phyloP scores from a whole-genome alignment of 2,797 vertebrate species.

The Basileuterus tristriatus region DNA sequence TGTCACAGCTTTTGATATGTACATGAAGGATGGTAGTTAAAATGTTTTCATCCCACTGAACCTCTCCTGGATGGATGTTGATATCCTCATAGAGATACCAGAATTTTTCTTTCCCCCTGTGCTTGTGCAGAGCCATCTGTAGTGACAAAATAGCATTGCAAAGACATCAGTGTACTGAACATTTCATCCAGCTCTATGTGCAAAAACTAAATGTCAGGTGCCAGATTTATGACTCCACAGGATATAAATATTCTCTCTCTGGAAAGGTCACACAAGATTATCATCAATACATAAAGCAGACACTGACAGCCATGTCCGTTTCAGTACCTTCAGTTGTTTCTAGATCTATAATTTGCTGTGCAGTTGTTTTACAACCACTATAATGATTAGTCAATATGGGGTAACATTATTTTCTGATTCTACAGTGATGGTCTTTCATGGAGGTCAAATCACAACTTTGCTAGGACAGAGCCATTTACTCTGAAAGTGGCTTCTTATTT shows the following conservation, averaged over 20 bases:
- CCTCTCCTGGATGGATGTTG: not conserved
- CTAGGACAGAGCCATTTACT: not conserved
- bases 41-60: not conserved
- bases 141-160: conserved; percentile 56
- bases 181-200: conserved; percentile 40
- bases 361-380: conserved; percentile 45
- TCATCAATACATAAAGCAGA: conserved; percentile 50
- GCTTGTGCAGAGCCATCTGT: conserved; percentile 43
- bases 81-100: not conserved
- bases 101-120: not conserved
- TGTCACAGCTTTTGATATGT: not conserved
- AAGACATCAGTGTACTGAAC: conserved; percentile 50
- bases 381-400: conserved; percentile 42
- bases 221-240: conserved; percentile 45
- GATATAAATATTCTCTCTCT: conserved; percentile 58
- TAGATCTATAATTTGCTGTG: conserved; percentile 50
- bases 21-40: not conserved
- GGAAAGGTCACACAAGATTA: conserved; percentile 60
- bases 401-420: conserved; percentile 1
- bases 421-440: not conserved
- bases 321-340: conserved; percentile 8
- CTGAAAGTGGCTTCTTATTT: not conserved
- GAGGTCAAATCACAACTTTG: not conserved
- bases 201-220: conserved; percentile 65
- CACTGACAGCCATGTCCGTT: conserved; percentile 45